Evolutionary conservation across 2,888 invertebrate genomes (phyloP).

Genomic region (Ornithoptera alexandrae): DNA sequence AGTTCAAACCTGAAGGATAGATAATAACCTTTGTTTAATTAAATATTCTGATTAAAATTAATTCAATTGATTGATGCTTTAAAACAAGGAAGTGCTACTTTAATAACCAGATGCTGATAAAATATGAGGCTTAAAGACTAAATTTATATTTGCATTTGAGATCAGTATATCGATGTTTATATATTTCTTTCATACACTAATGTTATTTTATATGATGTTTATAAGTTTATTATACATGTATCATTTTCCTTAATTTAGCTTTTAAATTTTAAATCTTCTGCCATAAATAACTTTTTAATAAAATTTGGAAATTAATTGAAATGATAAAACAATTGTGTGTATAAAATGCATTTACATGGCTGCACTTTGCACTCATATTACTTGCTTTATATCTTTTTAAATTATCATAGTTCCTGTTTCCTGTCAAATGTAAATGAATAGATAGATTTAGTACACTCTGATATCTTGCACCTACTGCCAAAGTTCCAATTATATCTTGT

Average conservation of each 20-base stretch:
- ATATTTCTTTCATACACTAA: too few relatives aligned
- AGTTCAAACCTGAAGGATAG: not conserved
- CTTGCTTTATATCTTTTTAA: not conserved
- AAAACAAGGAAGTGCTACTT: not conserved
- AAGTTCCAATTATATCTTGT: conserved; percentile 13
- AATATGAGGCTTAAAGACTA: too few relatives aligned
- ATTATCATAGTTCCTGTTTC: not conserved
- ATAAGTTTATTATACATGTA: conserved; percentile 7
- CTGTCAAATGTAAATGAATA: conserved; percentile 18
- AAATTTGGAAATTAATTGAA: too few relatives aligned
- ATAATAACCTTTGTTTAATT: not conserved
- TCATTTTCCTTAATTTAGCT: too few relatives aligned
- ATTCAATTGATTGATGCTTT: not conserved
- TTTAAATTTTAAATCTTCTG: too few relatives aligned
- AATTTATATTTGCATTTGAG: too few relatives aligned
- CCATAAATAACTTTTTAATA: too few relatives aligned
- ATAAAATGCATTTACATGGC: not conserved
- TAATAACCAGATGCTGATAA: too few relatives aligned
- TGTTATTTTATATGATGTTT: not conserved
- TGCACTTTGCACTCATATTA: not conserved
- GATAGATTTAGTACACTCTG: conserved; percentile 14
- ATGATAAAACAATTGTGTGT: too few relatives aligned
- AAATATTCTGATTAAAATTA: not conserved
- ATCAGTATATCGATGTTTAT: too few relatives aligned
- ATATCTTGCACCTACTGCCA: conserved; percentile 1